Evolutionary conservation across 1,140 invertebrate genomes (phyloP).

Genomic region (Calephelis virginiensis): DNA sequence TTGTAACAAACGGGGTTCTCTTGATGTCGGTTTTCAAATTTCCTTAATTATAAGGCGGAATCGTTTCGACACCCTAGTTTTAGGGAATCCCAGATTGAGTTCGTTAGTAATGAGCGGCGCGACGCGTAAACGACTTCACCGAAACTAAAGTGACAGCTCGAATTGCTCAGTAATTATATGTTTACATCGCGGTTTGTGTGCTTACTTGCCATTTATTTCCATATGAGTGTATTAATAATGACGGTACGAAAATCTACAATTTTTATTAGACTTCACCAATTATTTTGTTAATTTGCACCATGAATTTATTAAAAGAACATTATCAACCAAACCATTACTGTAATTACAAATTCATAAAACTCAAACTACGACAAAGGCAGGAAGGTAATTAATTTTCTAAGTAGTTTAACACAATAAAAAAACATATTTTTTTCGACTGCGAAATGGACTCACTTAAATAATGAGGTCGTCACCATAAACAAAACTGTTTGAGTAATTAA

Average conservation of each 20-base stretch:
- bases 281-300: no score
- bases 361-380: no score
- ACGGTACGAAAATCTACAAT: background rate
- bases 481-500: no score
- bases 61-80: conserved; percentile 48
- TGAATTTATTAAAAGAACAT: no score
- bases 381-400: no score
- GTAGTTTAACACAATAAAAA: no score
- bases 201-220: background rate
- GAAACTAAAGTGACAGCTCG: conserved; percentile 17
- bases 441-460: no score
- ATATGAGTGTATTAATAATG: background rate
- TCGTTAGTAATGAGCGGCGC: conserved; percentile 29
- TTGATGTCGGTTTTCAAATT: conserved; percentile 69
- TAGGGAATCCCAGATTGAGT: conserved; percentile 28
- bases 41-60: conserved; percentile 66
- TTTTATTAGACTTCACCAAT: no score
- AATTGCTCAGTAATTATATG: conserved; percentile 15
- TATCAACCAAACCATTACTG: no score
- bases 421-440: no score
- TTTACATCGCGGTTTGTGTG: conserved; percentile 7
- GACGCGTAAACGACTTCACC: conserved; percentile 7
- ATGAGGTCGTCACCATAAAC: no score
- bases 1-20: conserved; percentile 49
- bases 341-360: no score